Base-by-base conservation (phyloP, 2,797 vertebrate genomes). In the Tauraco hartlaubi region DNA sequence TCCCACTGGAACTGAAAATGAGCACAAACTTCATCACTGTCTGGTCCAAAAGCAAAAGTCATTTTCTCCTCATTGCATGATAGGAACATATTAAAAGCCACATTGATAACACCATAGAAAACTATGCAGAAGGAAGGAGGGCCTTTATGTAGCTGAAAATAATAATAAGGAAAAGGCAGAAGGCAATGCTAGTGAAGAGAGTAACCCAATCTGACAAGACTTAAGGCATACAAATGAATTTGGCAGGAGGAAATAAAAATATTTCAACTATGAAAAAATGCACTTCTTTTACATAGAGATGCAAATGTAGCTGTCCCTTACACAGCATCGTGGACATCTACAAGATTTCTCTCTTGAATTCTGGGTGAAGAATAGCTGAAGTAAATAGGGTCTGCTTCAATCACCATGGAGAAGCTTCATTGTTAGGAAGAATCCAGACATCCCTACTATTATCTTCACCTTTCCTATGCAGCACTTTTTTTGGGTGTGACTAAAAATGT, bases 1-100 rank as follows among this genome's bases (percentile, higher is more conserved):
- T 96, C 78, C 75, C 49, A 25, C 29, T 58, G 68, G 85, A 88
- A 56, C 29, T 31, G 68, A 91, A 86, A 86, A 88, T 88, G 81
- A 94, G 58, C 41, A 58, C 41, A 75, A 80, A 51, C 68, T 92
- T 80, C 84, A 85, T 92, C 74, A 29, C 56, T 89, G 61, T 68
- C 81, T 85, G 56, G 56, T 72, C 67, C 84, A 80, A 85, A 89
- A 54, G 61, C 33, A 88, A 71, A 95, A 93, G 61, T 48, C 33
- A 5, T 72, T 59, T 67, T 62, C 86, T 86, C 66, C 29, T 84
- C n/a, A 37, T 64, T 58, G 29, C 25, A 35, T 89, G 61, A 68
- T 31, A 46, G 22, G 52, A 79, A 44, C 76, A 20, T 35, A 46
- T 66, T 87, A 85, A 96, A 87, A 76, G 20, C 5, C 26, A 67